These are phyloP conservation scores for Parelbella ahira DNA, from an alignment of 2,888 invertebrate species.

Conservation along the genomic window DNA sequence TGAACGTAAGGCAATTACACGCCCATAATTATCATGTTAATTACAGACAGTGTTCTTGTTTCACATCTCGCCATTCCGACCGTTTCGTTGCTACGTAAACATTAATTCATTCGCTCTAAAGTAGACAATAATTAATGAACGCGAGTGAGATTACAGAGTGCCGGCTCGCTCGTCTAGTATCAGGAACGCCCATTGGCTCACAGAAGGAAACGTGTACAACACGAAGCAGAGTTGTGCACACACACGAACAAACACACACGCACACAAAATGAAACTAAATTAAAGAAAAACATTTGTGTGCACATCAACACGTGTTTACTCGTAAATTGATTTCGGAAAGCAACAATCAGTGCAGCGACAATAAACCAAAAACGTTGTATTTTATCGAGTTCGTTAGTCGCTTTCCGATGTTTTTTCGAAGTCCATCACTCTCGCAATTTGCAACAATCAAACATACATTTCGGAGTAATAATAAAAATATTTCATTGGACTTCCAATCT, in stretches of 20 bases:
- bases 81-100: conserved; percentile 67
- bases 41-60: conserved; percentile 71
- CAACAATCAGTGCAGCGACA: conserved; percentile 23
- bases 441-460: conserved; percentile 24
- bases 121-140: conserved; percentile 60
- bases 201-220: conserved; percentile 2
- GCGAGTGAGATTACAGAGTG: conserved; percentile 51
- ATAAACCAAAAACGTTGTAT: conserved; percentile 22
- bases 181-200: conserved; percentile 10
- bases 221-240: background rate
- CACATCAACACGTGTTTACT: conserved; percentile 20
- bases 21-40: conserved; percentile 78
- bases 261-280: conserved; percentile 18
- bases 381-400: conserved; percentile 23
- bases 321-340: conserved; percentile 23
- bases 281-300: conserved; percentile 24
- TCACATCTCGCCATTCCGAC: conserved; percentile 64
- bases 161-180: conserved; percentile 10
- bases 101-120: conserved; percentile 56
- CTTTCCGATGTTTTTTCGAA: conserved; percentile 20
- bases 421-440: conserved; percentile 17
- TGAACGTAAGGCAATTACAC: conserved; percentile 74
- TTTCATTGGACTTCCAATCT: conserved; percentile 11
- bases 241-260: too few relatives aligned
- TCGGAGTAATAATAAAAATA: conserved; percentile 16